These are phyloP conservation scores for Ramphastos sulfuratus DNA, from an alignment of 2,113 vertebrate species.

Conservation along the genomic window DNA sequence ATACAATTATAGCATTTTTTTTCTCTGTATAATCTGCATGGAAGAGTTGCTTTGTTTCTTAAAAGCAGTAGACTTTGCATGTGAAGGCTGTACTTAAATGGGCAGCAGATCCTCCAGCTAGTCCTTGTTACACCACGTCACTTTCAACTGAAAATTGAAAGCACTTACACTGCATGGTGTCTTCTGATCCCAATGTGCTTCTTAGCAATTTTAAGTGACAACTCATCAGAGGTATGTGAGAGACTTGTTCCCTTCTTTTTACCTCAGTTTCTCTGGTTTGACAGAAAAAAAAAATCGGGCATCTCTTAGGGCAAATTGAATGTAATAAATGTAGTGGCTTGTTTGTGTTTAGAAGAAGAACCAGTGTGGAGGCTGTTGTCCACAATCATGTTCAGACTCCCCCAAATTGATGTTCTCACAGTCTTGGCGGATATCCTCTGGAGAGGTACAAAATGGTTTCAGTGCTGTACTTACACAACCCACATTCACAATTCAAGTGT, in stretches of 20 bases:
- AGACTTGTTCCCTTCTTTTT: not conserved
- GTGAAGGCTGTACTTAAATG: not conserved
- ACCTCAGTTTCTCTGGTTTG: not conserved
- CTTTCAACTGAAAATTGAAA: not conserved
- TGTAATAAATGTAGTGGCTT: not conserved
- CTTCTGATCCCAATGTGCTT: not conserved
- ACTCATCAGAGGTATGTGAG: not conserved
- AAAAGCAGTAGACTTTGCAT: not conserved
- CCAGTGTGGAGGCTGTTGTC: not conserved
- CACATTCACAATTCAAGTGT: too few relatives aligned
- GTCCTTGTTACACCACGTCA: not conserved
- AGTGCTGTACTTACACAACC: too few relatives aligned
- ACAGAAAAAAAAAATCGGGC: not conserved
- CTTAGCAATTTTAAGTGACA: not conserved
- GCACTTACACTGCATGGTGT: not conserved
- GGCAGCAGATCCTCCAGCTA: not conserved
- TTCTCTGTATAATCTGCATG: not conserved
- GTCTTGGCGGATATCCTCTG: not conserved
- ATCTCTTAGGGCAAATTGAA: fast-evolving
- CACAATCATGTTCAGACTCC: not conserved
- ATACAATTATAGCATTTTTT: not conserved
- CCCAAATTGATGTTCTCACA: not conserved
- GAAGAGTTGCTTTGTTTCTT: not conserved
- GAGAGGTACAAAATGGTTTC: not conserved
- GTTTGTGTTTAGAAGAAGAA: not conserved